A percentile compares a stretch with the other conserved stretches of the same genome.
phyloP scores from a whole-genome alignment of 2,113 vertebrate genomes.

The Hydrochoerus hydrochaeris region DNA sequence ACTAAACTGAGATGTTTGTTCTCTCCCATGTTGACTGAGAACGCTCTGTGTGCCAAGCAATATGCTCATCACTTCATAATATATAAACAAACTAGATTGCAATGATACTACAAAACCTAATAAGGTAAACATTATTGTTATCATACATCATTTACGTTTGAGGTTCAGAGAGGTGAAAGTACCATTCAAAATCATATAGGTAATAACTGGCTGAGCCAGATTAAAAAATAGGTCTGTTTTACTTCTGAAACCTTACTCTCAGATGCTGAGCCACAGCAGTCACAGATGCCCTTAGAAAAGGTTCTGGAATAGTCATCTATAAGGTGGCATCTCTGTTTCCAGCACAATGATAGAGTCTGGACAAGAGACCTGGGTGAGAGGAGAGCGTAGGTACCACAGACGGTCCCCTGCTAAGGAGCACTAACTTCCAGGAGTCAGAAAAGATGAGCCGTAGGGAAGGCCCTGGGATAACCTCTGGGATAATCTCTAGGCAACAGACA shows the following conservation, averaged over 20 bases:
- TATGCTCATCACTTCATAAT: background rate
- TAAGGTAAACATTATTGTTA: background rate
- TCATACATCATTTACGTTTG: background rate
- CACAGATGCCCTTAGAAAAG: background rate
- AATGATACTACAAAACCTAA: background rate
- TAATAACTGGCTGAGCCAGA: background rate
- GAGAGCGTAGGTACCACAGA: rapidly evolving
- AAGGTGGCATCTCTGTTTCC: background rate
- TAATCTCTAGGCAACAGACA: background rate
- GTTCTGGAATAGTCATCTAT: background rate
- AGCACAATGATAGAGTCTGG: background rate
- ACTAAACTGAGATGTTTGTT: background rate
- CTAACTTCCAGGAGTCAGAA: background rate
- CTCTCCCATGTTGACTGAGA: background rate
- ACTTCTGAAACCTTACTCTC: background rate
- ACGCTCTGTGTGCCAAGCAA: background rate
- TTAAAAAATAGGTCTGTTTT: background rate
- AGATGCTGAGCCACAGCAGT: background rate
- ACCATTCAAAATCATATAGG: background rate
- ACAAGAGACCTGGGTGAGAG: background rate
- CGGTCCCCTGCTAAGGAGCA: background rate
- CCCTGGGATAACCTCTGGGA: background rate
- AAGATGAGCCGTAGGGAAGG: background rate
- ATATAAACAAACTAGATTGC: background rate
- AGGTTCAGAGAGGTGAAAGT: background rate